Conservation (phyloP, 2,888 invertebrate species). For the Cryptocephalus primarius region DNA sequence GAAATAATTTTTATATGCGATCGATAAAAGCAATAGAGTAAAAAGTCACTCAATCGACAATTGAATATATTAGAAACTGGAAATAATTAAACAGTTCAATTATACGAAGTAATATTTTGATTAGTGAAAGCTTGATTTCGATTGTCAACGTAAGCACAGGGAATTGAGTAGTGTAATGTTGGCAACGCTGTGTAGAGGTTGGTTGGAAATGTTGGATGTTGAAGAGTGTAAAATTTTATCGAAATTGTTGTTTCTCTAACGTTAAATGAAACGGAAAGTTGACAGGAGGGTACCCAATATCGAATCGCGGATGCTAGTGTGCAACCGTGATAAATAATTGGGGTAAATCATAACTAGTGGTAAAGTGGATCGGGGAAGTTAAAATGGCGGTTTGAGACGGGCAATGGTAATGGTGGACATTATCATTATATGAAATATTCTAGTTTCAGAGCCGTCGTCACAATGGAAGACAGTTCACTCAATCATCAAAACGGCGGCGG, state of each 20-base stretch:
- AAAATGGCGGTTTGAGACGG: constrained; percentile 24
- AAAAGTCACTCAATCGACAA: too few species aligned
- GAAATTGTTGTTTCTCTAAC: constrained; percentile 12
- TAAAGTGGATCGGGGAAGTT: constrained; percentile 10
- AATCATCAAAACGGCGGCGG: constrained; percentile 38
- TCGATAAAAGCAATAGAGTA: too few species aligned
- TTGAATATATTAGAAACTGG: too few species aligned
- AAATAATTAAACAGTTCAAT: too few species aligned
- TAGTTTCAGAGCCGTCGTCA: constrained; percentile 27
- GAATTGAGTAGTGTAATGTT: constrained; percentile 11
- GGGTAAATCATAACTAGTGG: constrained; percentile 7
- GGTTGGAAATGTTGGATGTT: constrained; percentile 15
- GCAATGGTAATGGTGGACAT: constrained; percentile 21
- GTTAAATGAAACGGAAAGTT: not conserved
- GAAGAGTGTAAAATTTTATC: constrained; percentile 16
- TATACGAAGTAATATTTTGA: too few species aligned
- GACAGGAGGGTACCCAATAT: not conserved
- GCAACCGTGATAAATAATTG: constrained; percentile 7
- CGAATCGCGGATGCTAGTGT: not conserved
- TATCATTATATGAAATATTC: constrained; percentile 23
- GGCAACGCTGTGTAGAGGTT: constrained; percentile 16
- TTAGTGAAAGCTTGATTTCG: too few species aligned
- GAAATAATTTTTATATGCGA: too few species aligned
- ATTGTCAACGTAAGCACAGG: too few species aligned
- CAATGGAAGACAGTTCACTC: constrained; percentile 43